These are phyloP conservation scores for Vultur gryphus DNA, from an alignment of 2,797 vertebrate genomes.

Conservation along the genomic window DNA sequence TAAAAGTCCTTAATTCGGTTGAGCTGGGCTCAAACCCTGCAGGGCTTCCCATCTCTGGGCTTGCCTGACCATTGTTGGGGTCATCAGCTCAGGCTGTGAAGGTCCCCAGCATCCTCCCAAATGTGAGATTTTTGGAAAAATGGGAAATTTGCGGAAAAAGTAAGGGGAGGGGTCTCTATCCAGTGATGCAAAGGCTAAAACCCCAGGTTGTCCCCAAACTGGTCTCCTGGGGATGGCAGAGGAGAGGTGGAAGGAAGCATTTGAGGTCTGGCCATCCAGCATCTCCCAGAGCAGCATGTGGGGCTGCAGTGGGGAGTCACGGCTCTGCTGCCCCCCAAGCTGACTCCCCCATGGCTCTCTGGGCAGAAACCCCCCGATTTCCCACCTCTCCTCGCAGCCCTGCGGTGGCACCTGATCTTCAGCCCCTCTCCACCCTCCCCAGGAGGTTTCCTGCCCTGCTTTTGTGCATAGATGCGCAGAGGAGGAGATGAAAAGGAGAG, in stretches of 20 bases:
- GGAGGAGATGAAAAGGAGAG: background rate
- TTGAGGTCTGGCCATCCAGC: background rate
- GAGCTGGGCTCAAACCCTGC: background rate
- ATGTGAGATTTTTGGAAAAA: background rate
- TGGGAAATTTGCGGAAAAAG: background rate
- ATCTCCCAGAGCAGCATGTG: background rate
- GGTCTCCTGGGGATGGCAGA: background rate
- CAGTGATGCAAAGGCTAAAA: background rate
- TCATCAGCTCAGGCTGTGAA: background rate
- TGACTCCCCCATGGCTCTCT: accelerated
- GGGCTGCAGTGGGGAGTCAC: background rate
- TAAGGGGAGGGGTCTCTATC: accelerated
- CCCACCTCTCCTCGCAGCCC: background rate
- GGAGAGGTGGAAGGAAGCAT: background rate
- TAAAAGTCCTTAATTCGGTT: background rate
- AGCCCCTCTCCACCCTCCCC: background rate
- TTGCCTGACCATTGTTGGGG: background rate
- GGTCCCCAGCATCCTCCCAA: too few relatives aligned
- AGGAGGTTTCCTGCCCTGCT: background rate
- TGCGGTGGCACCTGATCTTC: accelerated
- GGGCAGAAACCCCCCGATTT: background rate
- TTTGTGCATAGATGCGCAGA: background rate
- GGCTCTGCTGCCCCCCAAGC: background rate
- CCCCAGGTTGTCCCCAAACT: background rate
- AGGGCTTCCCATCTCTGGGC: background rate